Percentiles rank a stretch among this genome's conserved stretches.
phyloP scores from a whole-genome alignment of 1,140 invertebrate genomes.

The Conopomorpha cramerella region DNA sequence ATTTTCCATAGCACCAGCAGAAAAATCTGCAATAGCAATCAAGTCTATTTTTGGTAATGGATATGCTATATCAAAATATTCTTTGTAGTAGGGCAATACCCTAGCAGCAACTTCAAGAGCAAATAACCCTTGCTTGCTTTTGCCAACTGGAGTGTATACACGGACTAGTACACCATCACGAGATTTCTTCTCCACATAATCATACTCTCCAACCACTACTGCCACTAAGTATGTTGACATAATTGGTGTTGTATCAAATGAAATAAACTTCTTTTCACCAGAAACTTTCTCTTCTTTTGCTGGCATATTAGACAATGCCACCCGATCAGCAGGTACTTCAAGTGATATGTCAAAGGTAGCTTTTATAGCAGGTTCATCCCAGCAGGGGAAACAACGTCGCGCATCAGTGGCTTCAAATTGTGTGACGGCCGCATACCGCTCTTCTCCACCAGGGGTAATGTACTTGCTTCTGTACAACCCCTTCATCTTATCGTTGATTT shows the following conservation, averaged over 20 bases:
- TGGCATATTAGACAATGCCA: slow-evolving; percentile 95
- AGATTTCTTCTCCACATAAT: slow-evolving; percentile 84
- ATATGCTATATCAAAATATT: slow-evolving; percentile 94
- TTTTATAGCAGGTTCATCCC: slow-evolving; percentile 96
- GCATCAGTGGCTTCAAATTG: slow-evolving; percentile 95
- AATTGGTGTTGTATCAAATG: slow-evolving; percentile 85
- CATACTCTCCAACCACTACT: slow-evolving; percentile 91
- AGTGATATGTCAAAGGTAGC: slow-evolving; percentile 92
- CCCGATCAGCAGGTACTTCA: slow-evolving; percentile 74
- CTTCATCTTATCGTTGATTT: slow-evolving; percentile 93
- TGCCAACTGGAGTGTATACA: slow-evolving; percentile 91
- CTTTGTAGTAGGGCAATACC: slow-evolving; percentile 90
- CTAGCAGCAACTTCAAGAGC: slow-evolving; percentile 85
- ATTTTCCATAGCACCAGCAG: slow-evolving; percentile 94
- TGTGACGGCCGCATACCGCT: slow-evolving; percentile 85
- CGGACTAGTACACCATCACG: slow-evolving; percentile 83
- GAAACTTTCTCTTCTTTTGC: slow-evolving; percentile 63
- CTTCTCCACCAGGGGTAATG: slow-evolving; percentile 70
- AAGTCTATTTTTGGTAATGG: slow-evolving; percentile 95
- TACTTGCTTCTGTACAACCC: slow-evolving; percentile 94
- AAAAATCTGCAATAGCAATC: slow-evolving; percentile 93
- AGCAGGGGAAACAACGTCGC: slow-evolving; percentile 92
- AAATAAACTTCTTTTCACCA: slow-evolving; percentile 64
- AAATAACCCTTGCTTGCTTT: slow-evolving; percentile 90
- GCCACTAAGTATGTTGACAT: slow-evolving; percentile 98